phyloP scores from a whole-genome alignment of 64 coral and sea anemone genomes.

The Catalaphyllia jardinei region DNA sequence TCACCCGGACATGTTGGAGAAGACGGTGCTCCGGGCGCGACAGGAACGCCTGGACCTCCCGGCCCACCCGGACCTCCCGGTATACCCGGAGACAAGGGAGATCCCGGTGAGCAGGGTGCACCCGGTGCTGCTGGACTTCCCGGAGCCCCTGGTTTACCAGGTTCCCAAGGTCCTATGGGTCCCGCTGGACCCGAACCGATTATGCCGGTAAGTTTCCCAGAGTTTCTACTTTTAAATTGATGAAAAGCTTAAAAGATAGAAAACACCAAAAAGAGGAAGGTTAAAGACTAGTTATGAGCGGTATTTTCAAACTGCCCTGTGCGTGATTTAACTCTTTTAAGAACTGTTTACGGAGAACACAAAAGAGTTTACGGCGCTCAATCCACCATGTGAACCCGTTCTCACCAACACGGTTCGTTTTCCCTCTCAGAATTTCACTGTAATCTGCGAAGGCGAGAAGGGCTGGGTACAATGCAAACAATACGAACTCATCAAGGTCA shows the following conservation, averaged over 20 bases:
- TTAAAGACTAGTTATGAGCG: no score
- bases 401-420: background rate
- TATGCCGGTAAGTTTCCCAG: constrained; percentile 87
- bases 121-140: constrained; percentile 98
- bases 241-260: no score
- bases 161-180: constrained; percentile 86
- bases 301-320: background rate
- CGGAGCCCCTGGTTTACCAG: constrained; percentile 96
- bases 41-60: constrained; percentile 88
- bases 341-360: no score
- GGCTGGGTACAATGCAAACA: constrained; percentile 99
- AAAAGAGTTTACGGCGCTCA: no score
- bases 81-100: constrained; percentile 98
- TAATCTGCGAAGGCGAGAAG: constrained; percentile 99
- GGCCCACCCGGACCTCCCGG: constrained; percentile 98
- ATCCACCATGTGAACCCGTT: no score
- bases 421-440: constrained; percentile 91
- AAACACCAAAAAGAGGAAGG: no score
- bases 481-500: constrained; percentile 99
- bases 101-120: constrained; percentile 92
- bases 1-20: constrained; percentile 98
- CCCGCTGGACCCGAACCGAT: constrained; percentile 84
- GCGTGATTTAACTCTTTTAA: no score
- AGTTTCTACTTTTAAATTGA: no score
- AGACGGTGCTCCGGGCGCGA: constrained; percentile 96